These are phyloP conservation scores for Meriones psammophilus DNA, from an alignment of 2,797 vertebrate species.

Conservation along the genomic window DNA sequence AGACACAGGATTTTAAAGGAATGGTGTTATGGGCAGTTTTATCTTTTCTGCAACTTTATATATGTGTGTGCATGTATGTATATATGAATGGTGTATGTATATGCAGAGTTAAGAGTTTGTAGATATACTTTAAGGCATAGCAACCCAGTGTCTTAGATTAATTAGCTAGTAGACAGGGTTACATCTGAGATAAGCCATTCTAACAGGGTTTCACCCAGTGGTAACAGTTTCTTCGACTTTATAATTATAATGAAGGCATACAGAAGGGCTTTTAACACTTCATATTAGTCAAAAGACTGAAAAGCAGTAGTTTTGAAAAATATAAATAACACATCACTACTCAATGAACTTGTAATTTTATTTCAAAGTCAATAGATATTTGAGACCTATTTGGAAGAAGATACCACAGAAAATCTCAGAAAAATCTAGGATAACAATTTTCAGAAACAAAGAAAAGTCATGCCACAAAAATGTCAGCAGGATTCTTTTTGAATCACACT, in stretches of 20 bases:
- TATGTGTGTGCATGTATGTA: not conserved
- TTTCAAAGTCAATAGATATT: conserved; percentile 36
- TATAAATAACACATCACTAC: not conserved
- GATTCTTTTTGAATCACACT: not conserved
- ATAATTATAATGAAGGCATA: conserved; percentile 43
- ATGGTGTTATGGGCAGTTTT: not conserved
- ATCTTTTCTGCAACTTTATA: not conserved
- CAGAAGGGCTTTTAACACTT: not conserved
- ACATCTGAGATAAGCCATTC: conserved; percentile 61
- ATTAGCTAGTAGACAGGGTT: conserved; percentile 62
- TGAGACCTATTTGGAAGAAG: conserved; percentile 25
- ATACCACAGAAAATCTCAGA: not conserved
- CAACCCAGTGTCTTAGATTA: conserved; percentile 49
- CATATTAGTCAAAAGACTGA: not conserved
- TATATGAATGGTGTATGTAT: too few species aligned
- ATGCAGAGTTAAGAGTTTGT: not conserved
- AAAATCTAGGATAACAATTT: conserved; percentile 45
- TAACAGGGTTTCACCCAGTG: conserved; percentile 62
- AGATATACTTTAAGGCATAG: conserved; percentile 12
- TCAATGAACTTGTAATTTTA: conserved; percentile 44
- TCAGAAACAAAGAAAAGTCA: not conserved
- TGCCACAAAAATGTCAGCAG: not conserved
- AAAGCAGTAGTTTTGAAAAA: not conserved
- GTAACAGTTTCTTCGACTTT: conserved; percentile 56
- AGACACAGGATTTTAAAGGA: not conserved